Evolutionary conservation across 2,888 invertebrate genomes (phyloP), one percentile per base, ranked within the genome.

Genomic region (Cenopis cana): DNA sequence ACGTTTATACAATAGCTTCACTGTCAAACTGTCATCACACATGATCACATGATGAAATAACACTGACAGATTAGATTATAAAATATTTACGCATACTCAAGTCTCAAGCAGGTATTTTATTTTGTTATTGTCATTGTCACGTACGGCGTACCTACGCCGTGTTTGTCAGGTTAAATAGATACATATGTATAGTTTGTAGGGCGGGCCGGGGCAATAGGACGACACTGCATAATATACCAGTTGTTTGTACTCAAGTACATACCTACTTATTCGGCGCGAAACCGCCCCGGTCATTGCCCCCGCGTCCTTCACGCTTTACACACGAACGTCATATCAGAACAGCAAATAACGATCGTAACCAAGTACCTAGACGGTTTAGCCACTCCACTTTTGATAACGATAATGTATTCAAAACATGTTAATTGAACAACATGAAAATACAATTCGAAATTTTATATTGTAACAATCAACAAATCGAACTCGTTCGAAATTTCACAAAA

Each of bases 211-310:
- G 75, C 76, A 80, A 76, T 75, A 78, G 75, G 77, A 77, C 77
- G 76, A 77, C 77, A 76, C 75, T 76, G 77, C 76, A 52, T 50
- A 41, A 5, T 8, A 33, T 33, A 69, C 69, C 46, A 66, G 65
- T 65, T 60, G 69, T 62, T 57, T 64, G 57, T 69, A 59, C 50
- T 38, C 50, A 52, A 49, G 18, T 70, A 71, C 75, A 74, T 79
- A 77, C 75, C 76, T 74, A 79, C 76, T n/a, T 74, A 79, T 69
- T 77, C 76, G 78, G 75, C 78, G 81, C 79, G 78, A 83, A 84
- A 83, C 79, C 78, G 80, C 78, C 79, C 76, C 78, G 79, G 79
- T 81, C 81, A 79, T 80, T 78, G 82, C 81, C 81, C 82, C 73
- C 68, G 72, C 78, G 81, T 85, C 83, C 82, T 84, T 85, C 81